Evolutionary conservation across 2,113 vertebrate genomes (phyloP), one percentile per base, ranked within the genome.

Genomic region (Hiodon tergisus): DNA sequence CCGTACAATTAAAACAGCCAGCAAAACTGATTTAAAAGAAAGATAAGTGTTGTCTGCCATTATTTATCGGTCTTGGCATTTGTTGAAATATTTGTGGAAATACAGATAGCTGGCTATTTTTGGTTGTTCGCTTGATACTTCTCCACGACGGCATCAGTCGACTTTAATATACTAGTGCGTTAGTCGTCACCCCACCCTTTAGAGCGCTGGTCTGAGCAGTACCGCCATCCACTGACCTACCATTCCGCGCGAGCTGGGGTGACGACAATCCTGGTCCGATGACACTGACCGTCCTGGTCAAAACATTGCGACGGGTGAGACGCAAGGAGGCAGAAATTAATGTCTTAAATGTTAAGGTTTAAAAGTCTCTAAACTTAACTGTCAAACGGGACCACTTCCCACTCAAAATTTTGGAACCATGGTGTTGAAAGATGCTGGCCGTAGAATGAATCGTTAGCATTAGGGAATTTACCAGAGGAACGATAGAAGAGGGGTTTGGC

Each of bases 401-500:
- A 52, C 52, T 69, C 68, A 54, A 6, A 50, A 52, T 16, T 57
- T 55, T 16, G 70, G 55, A 71, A 31, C 70, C 70, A 59, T 59
- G 16, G 70, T 71, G 55, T 54, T 50, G 70, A 54, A 59, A 14
- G 68, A 59, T 71, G 55, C 69, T 59, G 55, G 70, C 55, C 70
- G 60, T 59, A 31, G 31, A 31, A 31, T 31, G 0, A 31, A 71
- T 57, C 70, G 60, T 31, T 59, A 31, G 46, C 70, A 59, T 48
- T 71, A 47, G 47, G 70, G 69, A 71, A 47, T 54, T 16, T 59
- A 50, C 54, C 69, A 71, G 69, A 55, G 69, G 59, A 53, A 69
- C 17, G 46, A 57, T 59, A 59, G 46, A 31, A 57, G 70, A 55
- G 70, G 70, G 70, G 46, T 16, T 48, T 14, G 55, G 55, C 54